Evolutionary conservation across 2,888 invertebrate species (phyloP).

Genomic region (Xylota segnis): DNA sequence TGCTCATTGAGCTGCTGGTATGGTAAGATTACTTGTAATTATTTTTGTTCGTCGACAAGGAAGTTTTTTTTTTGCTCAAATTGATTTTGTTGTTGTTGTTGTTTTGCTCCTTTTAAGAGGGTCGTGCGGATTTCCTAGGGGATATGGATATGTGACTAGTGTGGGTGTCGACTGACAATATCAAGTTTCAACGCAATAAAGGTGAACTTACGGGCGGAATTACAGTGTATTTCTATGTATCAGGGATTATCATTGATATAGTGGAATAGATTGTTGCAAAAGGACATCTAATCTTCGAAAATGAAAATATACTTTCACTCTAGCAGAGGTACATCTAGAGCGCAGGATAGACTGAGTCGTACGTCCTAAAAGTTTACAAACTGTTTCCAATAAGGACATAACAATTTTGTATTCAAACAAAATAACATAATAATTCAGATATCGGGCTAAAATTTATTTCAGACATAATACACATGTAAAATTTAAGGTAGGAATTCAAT

Average conservation of each 20-base stretch:
- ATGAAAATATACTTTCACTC: too few relatives aligned
- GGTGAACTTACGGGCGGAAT: constrained; percentile 13
- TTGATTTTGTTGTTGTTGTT: constrained; percentile 1
- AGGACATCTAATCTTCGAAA: too few relatives aligned
- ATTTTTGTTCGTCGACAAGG: constrained; percentile 8
- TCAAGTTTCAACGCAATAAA: neutral
- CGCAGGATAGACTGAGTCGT: too few relatives aligned
- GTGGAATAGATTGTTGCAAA: neutral
- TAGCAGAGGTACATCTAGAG: too few relatives aligned
- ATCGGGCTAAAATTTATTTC: too few relatives aligned
- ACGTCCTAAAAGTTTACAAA: too few relatives aligned
- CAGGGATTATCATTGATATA: neutral
- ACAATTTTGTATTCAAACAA: too few relatives aligned
- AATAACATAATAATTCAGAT: too few relatives aligned
- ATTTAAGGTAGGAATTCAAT: too few relatives aligned
- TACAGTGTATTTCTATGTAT: neutral
- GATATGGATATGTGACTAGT: neutral
- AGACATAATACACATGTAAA: too few relatives aligned
- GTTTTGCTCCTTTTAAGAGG: neutral
- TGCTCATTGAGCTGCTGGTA: neutral
- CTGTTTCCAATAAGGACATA: too few relatives aligned
- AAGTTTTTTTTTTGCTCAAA: constrained; percentile 8
- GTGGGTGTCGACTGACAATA: neutral
- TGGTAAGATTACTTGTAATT: constrained; percentile 31
- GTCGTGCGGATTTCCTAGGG: constrained; percentile 2